Evolutionary conservation across 2,113 vertebrate species (phyloP).

Genomic region (Argyrosomus japonicus): DNA sequence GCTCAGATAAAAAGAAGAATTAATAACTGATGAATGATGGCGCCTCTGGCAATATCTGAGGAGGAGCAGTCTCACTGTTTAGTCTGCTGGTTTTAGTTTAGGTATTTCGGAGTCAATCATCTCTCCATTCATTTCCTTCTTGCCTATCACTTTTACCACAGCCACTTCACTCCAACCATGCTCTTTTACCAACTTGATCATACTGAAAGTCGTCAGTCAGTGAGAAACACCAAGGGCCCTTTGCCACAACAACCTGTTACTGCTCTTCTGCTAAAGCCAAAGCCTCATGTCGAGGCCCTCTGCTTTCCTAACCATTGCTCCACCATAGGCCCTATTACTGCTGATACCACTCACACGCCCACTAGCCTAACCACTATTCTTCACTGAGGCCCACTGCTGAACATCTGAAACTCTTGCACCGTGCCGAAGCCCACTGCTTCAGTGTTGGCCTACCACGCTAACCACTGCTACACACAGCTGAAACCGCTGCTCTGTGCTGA

Average conservation of each 20-base stretch:
- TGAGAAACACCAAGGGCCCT: slow-evolving; percentile 34
- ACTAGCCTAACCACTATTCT: slow-evolving; percentile 63
- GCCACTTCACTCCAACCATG: slow-evolving; percentile 33
- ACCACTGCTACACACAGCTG: slow-evolving; percentile 78
- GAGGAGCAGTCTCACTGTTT: slow-evolving; percentile 67
- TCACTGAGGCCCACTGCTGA: slow-evolving; percentile 59
- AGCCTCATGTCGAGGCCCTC: slow-evolving; percentile 56
- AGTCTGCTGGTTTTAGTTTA: slow-evolving; percentile 72
- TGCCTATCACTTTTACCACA: slow-evolving; percentile 52
- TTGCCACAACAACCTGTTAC: slow-evolving; percentile 71
- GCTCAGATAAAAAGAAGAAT: slow-evolving; percentile 72
- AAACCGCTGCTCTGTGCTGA: slow-evolving; percentile 72
- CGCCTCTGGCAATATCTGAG: slow-evolving; percentile 54
- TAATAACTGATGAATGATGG: slow-evolving; percentile 74
- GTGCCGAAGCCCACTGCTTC: slow-evolving; percentile 65
- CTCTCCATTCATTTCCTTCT: slow-evolving; percentile 58
- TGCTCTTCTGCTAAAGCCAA: slow-evolving; percentile 56
- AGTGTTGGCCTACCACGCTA: slow-evolving; percentile 74
- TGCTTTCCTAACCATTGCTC: slow-evolving; percentile 47
- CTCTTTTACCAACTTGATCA: slow-evolving; percentile 27
- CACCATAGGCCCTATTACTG: slow-evolving; percentile 44
- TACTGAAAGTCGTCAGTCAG: slow-evolving; percentile 10
- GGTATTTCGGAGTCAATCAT: slow-evolving; percentile 50
- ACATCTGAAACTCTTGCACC: slow-evolving; percentile 68
- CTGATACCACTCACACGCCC: slow-evolving; percentile 66